phyloP scores from a whole-genome alignment of 2,888 invertebrate genomes.

The Rhogogaster chlorosoma region DNA sequence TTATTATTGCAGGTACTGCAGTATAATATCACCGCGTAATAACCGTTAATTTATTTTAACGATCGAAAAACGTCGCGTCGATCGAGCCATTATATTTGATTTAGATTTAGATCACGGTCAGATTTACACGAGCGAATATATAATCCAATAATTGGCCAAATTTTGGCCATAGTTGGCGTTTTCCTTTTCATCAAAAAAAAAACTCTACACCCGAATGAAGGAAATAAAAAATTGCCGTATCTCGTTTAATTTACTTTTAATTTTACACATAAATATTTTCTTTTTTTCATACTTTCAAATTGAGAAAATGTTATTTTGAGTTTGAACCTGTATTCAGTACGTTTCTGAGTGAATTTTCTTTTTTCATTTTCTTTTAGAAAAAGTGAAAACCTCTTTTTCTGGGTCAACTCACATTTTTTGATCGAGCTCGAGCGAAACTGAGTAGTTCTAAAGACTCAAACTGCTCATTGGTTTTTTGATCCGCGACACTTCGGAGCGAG shows the following conservation, averaged over 20 bases:
- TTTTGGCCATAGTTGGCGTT: background rate
- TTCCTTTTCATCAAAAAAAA: background rate
- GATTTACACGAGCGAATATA: background rate
- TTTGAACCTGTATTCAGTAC: too few species aligned
- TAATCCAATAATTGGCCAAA: background rate
- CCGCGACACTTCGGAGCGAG: slow-evolving; percentile 3
- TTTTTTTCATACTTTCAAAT: too few species aligned
- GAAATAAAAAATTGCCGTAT: background rate
- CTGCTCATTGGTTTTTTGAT: slow-evolving; percentile 36
- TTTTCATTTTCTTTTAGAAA: background rate
- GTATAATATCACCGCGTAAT: background rate
- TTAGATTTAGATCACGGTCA: slow-evolving; percentile 1
- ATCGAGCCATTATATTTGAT: background rate
- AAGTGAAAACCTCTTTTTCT: background rate
- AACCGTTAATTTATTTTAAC: slow-evolving; percentile 15
- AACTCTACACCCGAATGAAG: too few species aligned
- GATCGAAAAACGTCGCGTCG: background rate
- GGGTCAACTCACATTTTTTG: slow-evolving; percentile 16
- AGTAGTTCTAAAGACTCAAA: slow-evolving; percentile 21
- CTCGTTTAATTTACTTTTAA: too few species aligned
- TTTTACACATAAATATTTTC: too few species aligned
- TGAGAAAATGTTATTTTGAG: too few species aligned
- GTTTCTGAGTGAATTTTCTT: too few species aligned
- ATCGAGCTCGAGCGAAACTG: slow-evolving; percentile 22
- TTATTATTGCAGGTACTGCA: background rate